phyloP scores from a whole-genome alignment of 2,113 vertebrate species.

The Toxostoma redivivum region DNA sequence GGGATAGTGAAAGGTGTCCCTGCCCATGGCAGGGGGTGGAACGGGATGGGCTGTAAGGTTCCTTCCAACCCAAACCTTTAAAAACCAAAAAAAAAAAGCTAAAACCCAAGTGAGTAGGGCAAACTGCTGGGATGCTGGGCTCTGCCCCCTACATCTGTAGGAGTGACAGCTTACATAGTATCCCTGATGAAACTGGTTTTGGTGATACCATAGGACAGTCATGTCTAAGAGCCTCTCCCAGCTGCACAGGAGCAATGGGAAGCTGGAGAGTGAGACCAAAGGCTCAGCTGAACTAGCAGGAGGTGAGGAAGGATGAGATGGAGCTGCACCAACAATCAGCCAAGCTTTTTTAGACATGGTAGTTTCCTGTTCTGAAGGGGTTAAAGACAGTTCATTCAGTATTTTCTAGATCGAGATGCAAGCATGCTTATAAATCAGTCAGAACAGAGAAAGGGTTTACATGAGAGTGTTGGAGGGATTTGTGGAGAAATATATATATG shows the following conservation, averaged over 20 bases:
- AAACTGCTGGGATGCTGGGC: neutral
- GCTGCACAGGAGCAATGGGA: neutral
- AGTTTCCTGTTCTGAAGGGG: neutral
- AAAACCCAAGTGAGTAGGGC: neutral
- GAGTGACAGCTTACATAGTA: fast-evolving
- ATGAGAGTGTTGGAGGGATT: neutral
- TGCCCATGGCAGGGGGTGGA: neutral
- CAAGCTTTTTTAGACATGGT: neutral
- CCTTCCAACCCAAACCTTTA: neutral
- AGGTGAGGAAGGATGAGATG: neutral
- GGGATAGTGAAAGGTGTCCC: neutral
- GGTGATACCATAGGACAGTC: neutral
- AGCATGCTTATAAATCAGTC: neutral
- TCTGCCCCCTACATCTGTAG: neutral
- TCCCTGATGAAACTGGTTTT: neutral
- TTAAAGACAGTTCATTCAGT: neutral
- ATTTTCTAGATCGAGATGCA: neutral
- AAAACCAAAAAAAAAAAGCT: neutral
- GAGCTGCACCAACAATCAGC: neutral
- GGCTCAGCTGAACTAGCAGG: neutral
- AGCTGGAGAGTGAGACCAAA: neutral
- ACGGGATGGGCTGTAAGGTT: neutral
- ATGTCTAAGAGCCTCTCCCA: neutral
- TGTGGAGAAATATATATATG: neutral
- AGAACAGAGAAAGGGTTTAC: neutral